These are phyloP conservation scores for Thryonomys swinderianus DNA, from an alignment of 2,113 vertebrate species.

Conservation along the genomic window DNA sequence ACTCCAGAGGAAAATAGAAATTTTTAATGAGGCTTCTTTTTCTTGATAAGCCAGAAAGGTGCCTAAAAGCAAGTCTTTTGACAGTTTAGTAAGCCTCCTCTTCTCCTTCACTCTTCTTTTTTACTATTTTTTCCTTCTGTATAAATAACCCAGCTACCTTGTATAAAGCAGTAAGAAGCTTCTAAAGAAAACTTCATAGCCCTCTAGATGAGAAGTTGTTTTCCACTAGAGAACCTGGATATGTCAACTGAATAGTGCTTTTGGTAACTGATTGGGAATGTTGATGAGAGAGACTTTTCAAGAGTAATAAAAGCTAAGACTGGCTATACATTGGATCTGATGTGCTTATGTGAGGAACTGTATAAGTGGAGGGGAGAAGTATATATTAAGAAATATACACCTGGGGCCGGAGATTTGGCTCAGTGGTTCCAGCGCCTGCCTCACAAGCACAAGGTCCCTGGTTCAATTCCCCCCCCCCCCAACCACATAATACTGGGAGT, in stretches of 20 bases:
- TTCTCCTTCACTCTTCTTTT: not conserved
- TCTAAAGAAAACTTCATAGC: not conserved
- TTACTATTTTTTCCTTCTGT: not conserved
- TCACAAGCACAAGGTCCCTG: too few relatives aligned
- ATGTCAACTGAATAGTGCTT: not conserved
- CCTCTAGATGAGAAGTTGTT: slow-evolving; percentile 31
- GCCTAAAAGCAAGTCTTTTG: not conserved
- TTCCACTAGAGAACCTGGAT: not conserved
- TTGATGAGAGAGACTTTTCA: not conserved
- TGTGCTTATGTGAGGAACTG: not conserved
- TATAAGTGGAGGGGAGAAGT: rapidly evolving
- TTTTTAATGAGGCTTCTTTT: slow-evolving; percentile 49
- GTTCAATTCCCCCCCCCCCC: too few relatives aligned
- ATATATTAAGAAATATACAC: not conserved
- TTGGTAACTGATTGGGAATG: not conserved
- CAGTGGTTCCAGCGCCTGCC: too few relatives aligned
- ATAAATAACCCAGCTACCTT: not conserved
- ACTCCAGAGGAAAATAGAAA: slow-evolving; percentile 25
- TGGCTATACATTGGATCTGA: not conserved
- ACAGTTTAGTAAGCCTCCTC: not conserved
- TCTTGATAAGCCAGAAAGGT: not conserved
- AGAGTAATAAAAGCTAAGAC: not conserved
- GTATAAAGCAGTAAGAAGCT: not conserved
- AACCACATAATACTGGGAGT: too few relatives aligned
- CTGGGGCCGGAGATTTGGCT: too few relatives aligned